Evolutionary conservation across 2,113 vertebrate genomes (phyloP).

Genomic region (Noctilio leporinus): DNA sequence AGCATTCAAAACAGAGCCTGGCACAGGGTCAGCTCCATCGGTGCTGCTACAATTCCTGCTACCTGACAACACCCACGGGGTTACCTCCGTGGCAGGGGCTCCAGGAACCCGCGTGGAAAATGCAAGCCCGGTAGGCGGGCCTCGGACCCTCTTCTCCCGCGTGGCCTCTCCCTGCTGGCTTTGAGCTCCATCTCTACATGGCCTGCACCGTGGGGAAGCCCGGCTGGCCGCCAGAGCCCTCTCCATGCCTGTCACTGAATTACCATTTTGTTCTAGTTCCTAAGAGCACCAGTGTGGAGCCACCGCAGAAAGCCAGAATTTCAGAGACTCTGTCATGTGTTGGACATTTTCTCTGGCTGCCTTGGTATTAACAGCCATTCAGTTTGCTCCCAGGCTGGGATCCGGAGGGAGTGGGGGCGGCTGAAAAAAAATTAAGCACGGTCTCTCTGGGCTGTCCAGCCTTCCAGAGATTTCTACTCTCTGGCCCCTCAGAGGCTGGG

Average conservation of each 20-base stretch:
- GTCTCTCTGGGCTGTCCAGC: not conserved
- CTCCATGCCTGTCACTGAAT: not conserved
- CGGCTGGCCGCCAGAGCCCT: not conserved
- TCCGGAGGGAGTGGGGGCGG: not conserved
- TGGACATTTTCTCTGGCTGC: conserved; percentile 6
- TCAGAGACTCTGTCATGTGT: not conserved
- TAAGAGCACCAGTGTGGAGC: not conserved
- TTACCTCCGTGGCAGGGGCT: not conserved
- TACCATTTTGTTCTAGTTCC: not conserved
- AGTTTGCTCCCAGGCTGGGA: not conserved
- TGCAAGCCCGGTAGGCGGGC: not conserved
- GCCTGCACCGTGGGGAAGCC: not conserved
- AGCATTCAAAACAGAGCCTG: not conserved
- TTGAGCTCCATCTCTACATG: not conserved
- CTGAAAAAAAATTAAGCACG: no score
- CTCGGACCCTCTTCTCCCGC: not conserved
- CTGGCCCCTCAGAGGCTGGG: not conserved
- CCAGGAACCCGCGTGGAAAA: not conserved
- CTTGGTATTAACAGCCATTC: not conserved
- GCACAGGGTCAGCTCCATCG: not conserved
- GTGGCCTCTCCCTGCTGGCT: not conserved
- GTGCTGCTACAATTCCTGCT: not conserved
- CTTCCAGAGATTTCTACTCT: not conserved
- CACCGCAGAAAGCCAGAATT: not conserved
- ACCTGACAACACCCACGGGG: not conserved